Evolutionary conservation across 2,113 vertebrate species (phyloP).

Genomic region (Pseudopipra pipra): DNA sequence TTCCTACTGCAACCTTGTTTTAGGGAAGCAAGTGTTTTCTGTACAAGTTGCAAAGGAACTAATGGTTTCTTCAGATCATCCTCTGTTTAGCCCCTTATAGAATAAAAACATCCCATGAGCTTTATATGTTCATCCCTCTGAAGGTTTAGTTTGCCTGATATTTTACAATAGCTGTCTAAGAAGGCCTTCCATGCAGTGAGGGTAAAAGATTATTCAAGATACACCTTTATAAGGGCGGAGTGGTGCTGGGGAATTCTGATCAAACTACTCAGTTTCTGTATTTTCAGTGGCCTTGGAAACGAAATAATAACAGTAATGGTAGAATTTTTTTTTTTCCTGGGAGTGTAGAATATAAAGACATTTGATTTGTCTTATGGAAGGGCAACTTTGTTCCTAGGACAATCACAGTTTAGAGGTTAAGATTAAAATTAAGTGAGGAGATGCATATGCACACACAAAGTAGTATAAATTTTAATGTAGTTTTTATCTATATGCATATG

Average conservation of each 20-base stretch:
- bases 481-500: background rate
- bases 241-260: background rate
- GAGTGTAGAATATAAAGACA: background rate
- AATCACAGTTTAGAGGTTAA: background rate
- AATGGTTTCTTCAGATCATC: background rate
- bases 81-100: background rate
- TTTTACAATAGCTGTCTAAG: background rate
- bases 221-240: background rate
- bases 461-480: background rate
- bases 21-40: background rate
- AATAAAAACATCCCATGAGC: background rate
- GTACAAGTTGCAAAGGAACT: background rate
- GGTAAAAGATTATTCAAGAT: background rate
- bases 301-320: background rate
- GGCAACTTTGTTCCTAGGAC: background rate
- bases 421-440: background rate
- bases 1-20: background rate
- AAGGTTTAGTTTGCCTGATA: background rate
- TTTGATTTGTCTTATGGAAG: background rate
- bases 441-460: background rate
- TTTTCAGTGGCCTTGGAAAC: slow-evolving; percentile 20
- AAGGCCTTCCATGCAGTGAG: background rate
- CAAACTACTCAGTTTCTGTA: background rate
- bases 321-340: background rate
- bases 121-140: background rate